These are phyloP conservation scores for Atlantisia rogersi DNA, from an alignment of 2,113 vertebrate species.

Conservation along the genomic window DNA sequence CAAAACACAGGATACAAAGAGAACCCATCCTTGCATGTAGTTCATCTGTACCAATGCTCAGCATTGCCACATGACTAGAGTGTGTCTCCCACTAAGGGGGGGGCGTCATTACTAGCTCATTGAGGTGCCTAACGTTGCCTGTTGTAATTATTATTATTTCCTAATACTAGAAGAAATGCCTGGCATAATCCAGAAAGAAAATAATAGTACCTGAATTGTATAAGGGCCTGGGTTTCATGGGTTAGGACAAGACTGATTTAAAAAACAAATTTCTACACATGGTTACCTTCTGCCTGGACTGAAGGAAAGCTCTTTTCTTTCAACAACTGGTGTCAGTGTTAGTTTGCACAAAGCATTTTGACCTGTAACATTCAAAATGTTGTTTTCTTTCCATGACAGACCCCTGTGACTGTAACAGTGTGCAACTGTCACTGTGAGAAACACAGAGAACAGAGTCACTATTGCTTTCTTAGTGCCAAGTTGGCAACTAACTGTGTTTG, in stretches of 20 bases:
- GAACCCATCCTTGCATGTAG: neutral
- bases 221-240: neutral
- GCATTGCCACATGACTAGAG: neutral
- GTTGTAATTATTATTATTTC: neutral
- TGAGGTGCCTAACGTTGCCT: neutral
- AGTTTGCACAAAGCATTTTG: conserved; percentile 8
- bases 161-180: neutral
- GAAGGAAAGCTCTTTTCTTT: neutral
- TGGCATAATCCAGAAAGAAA: neutral
- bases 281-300: neutral
- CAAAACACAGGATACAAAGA: neutral
- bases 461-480: neutral
- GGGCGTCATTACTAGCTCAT: neutral
- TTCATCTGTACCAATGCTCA: neutral
- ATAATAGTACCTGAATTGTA: neutral
- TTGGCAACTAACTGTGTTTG: conserved; percentile 11
- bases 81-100: neutral
- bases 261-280: neutral
- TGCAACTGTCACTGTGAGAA: neutral
- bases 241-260: neutral
- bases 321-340: neutral
- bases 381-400: conserved; percentile 11
- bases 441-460: neutral
- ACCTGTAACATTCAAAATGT: neutral
- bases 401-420: neutral